phyloP scores from a whole-genome alignment of 2,797 vertebrate genomes.

The Nothura maculosa region DNA sequence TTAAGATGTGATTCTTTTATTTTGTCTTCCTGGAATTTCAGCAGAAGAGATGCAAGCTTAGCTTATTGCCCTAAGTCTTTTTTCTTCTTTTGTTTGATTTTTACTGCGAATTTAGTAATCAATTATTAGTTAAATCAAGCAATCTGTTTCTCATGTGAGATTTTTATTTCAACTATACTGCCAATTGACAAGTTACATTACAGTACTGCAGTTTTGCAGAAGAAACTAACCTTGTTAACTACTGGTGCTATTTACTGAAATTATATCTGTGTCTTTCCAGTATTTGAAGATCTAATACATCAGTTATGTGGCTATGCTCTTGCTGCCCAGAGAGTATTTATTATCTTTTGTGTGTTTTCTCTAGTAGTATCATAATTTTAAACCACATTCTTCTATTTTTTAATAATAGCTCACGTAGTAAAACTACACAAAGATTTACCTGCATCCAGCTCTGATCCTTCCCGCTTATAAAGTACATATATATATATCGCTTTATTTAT shows the following conservation, averaged over 20 bases:
- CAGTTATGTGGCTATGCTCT: neutral
- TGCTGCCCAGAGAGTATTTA: neutral
- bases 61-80: neutral
- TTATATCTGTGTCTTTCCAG: neutral
- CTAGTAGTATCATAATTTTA: neutral
- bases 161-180: neutral
- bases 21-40: slow-evolving; percentile 14
- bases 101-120: neutral
- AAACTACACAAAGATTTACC: neutral
- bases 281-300: neutral
- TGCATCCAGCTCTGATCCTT: neutral
- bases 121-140: neutral
- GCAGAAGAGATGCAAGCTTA: slow-evolving; percentile 17
- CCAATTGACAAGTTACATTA: neutral
- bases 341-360: neutral
- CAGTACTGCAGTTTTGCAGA: neutral
- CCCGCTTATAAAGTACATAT: neutral
- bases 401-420: neutral
- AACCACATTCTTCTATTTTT: accelerated
- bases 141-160: neutral
- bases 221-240: slow-evolving; percentile 6
- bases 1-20: neutral
- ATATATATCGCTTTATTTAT: too few relatives aligned
- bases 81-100: slow-evolving; percentile 42
- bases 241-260: slow-evolving; percentile 11